Evolutionary conservation across 2,888 invertebrate genomes (phyloP), one percentile per base, ranked within the genome.

Genomic region (Sesamia inferens): DNA sequence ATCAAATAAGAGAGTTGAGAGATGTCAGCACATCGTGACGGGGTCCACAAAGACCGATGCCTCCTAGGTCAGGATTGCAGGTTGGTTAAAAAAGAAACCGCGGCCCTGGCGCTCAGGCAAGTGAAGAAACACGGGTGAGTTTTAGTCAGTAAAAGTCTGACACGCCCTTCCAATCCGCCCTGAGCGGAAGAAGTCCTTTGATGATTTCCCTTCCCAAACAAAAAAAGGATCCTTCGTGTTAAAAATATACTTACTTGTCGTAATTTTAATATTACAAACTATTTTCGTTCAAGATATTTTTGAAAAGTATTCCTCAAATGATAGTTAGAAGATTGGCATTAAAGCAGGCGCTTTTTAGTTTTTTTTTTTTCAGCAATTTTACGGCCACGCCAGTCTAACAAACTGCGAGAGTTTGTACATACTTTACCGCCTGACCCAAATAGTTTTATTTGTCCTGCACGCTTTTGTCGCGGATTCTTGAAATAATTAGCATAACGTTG

Each of bases 401-500:
- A 76, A 82, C 80, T 70, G 74, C 84, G 65, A 71, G 78, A 84
- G 71, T 83, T 81, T 66, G 71, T 75, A 31, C 31, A 31, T 31
- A 78, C 72, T 80, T 81, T 81, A 74, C 81, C 71, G 75, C 61
- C 64, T 85, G 83, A 86, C 85, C 85, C 71, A 86, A 81, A 85
- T 85, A 77, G 57, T 86, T 86, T 74, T 81, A 81, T 76, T 72
- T 78, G 76, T 85, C 71, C 64, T 76, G 78, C 77, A 76, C 59
- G 77, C 69, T 66, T 67, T 79, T 72, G 76, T 81, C 74, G 71
- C 68, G 64, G 65, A 82, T 82, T 77, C 71, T 74, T 68, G 71
- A 82, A 54, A 69, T 71, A 82, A 67, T 68, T 74, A 63, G 54
- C 81, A 66, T 54, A 54, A 44, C 57, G 14, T 48, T 14, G 51